Percentiles rank a stretch among this genome's conserved stretches.
These are phyloP conservation scores for Actenoides lindsayi DNA, from an alignment of 2,113 vertebrate genomes.

Conservation along the genomic window DNA sequence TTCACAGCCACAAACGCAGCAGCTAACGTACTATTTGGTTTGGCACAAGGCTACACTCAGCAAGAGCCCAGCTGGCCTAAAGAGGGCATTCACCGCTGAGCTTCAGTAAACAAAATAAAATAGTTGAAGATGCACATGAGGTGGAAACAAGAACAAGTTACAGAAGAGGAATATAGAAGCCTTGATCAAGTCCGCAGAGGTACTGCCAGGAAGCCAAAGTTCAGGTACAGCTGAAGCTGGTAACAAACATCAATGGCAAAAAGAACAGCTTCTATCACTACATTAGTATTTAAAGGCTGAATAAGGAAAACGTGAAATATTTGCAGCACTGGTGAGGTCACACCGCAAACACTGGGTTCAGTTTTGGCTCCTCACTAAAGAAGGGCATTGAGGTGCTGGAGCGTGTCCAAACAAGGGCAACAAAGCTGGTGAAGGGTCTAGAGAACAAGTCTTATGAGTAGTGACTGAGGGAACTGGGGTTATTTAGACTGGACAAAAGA, in stretches of 20 bases:
- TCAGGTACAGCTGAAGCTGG: not conserved
- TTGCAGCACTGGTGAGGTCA: not conserved
- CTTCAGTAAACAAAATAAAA: not conserved
- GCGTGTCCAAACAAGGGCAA: too few relatives aligned
- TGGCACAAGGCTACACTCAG: slow-evolving; percentile 10
- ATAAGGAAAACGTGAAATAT: not conserved
- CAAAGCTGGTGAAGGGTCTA: too few relatives aligned
- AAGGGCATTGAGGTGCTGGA: too few relatives aligned
- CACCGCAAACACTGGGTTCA: too few relatives aligned
- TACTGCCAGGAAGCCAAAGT: not conserved
- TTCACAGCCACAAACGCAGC: not conserved
- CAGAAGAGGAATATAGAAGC: not conserved
- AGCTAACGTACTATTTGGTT: not conserved
- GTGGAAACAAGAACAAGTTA: too few relatives aligned
- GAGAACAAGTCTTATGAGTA: too few relatives aligned
- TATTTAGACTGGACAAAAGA: too few relatives aligned
- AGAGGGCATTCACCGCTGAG: not conserved
- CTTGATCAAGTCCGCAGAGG: not conserved
- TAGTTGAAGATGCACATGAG: too few relatives aligned
- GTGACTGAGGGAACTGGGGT: too few relatives aligned
- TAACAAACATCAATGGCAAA: not conserved
- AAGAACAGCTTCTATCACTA: not conserved
- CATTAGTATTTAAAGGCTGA: not conserved
- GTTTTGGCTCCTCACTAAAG: too few relatives aligned
- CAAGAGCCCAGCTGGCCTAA: not conserved